Evolutionary conservation across 1,140 invertebrate genomes (phyloP).

Genomic region (Helicorthomorpha holstii): DNA sequence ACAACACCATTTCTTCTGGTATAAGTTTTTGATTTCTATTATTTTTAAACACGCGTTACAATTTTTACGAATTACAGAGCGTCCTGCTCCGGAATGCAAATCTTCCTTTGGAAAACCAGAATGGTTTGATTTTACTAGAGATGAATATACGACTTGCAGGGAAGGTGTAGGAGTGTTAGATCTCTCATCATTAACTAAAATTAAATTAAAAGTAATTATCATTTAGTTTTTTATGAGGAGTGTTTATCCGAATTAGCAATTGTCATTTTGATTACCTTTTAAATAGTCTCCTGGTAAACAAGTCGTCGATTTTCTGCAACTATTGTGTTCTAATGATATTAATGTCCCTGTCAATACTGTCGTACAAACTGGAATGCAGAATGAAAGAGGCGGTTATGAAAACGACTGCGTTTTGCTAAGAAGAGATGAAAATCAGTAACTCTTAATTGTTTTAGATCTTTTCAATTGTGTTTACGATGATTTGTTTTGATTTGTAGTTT

Average conservation of each 20-base stretch:
- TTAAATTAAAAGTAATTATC: constrained; percentile 32
- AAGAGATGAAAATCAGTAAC: constrained; percentile 24
- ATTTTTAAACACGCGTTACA: neutral
- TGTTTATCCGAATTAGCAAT: constrained; percentile 2
- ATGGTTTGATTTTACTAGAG: constrained; percentile 33
- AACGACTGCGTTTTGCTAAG: constrained; percentile 37
- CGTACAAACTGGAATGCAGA: constrained; percentile 41
- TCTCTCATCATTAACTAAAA: constrained; percentile 39
- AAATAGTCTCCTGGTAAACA: constrained; percentile 23
- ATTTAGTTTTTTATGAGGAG: too few relatives aligned
- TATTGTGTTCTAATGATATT: constrained; percentile 37
- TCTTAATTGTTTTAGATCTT: too few relatives aligned
- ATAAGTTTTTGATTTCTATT: neutral
- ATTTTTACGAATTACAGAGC: constrained; percentile 3
- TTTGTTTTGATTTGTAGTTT: constrained; percentile 20
- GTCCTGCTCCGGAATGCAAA: constrained; percentile 2
- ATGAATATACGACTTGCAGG: constrained; percentile 39
- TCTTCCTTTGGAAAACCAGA: constrained; percentile 27
- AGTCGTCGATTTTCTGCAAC: constrained; percentile 32
- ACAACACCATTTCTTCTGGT: constrained; percentile 15
- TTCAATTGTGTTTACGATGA: too few relatives aligned
- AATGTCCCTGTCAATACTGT: constrained; percentile 33
- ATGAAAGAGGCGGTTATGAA: constrained; percentile 35
- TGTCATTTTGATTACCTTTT: constrained; percentile 1
- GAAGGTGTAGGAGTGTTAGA: constrained; percentile 37